Percentiles rank a stretch among this genome's conserved stretches.
phyloP scores from a whole-genome alignment of 2,888 invertebrate genomes.

The Desoria tigrina region DNA sequence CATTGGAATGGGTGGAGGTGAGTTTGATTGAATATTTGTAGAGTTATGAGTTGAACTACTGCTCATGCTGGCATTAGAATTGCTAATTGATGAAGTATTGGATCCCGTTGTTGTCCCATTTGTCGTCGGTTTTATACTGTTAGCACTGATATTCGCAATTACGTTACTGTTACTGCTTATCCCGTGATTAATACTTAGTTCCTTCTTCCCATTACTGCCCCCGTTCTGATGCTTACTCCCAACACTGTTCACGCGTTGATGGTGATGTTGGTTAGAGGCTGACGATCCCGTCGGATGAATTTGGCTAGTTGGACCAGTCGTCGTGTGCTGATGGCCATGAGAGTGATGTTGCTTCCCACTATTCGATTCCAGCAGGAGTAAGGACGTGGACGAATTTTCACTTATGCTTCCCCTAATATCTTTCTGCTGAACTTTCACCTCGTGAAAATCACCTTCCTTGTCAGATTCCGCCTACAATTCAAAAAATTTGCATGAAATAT shows the following conservation, averaged over 20 bases:
- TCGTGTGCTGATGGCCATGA: conserved; percentile 2
- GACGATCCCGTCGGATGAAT: conserved; percentile 17
- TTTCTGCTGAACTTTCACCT: conserved; percentile 47
- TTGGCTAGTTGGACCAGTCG: not conserved
- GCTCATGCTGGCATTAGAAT: conserved; percentile 17
- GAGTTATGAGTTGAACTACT: conserved; percentile 26
- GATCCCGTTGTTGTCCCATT: conserved; percentile 41
- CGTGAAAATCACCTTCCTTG: conserved; percentile 62
- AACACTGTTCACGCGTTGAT: conserved; percentile 20
- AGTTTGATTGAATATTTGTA: conserved; percentile 32
- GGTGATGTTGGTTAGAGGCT: not conserved
- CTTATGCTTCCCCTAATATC: conserved; percentile 54
- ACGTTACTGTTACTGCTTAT: conserved; percentile 19
- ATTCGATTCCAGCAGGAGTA: conserved; percentile 49
- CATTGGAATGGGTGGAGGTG: conserved; percentile 51
- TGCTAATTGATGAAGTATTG: conserved; percentile 26
- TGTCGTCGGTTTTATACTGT: conserved; percentile 41
- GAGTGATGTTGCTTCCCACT: conserved; percentile 31
- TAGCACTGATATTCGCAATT: conserved; percentile 22
- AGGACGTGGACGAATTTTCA: conserved; percentile 53
- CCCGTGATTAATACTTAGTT: conserved; percentile 4
- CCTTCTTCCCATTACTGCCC: conserved; percentile 31
- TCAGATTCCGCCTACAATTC: conserved; percentile 64
- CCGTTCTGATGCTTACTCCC: conserved; percentile 41
- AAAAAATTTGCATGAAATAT: not conserved